Evolutionary conservation across 2,113 vertebrate species (phyloP), one percentile per base, ranked within the genome.

Genomic region (Calyptommatus sinebrachiatus): DNA sequence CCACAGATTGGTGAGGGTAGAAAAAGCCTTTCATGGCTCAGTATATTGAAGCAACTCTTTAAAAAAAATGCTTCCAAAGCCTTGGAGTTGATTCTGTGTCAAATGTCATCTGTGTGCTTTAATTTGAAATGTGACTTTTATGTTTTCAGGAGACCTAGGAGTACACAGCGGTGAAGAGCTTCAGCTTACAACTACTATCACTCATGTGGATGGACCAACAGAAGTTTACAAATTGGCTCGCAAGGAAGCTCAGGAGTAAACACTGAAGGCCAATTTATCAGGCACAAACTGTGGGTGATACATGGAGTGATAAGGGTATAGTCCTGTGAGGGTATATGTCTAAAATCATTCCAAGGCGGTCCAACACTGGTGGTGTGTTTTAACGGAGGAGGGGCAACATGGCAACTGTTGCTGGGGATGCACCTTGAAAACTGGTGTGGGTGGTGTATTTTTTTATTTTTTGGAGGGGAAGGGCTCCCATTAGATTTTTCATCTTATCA

Each of bases 151-250:
- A 28, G 95, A 95, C 82, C 90, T 96, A 9, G 96, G 95, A 7
- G 91, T 95, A 21, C 97, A 92, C 93, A 97, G 95, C 0, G 97
- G 96, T 1, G 98, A 99, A 71, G 98, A 99, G 88, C 95, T 96
- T 24, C 97, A 99, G 91, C 95, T 99, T 81, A 99, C 98, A 76
- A 99, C 98, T 78, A 99, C 98, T 24, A 97, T 99, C 93, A 98
- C 98, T 45, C 97, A 98, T 0, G 96, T 95, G 57, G 98, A 98
- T 0, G 97, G 97, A 18, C 98, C 97, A 16, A 99, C 97, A 0
- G 96, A 99, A 92, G 93, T 99, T 80, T 99, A 99, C 89, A 98
- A 96, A 93, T 90, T 99, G 94, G 94, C 95, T 5, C 97, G 98
- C 85, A 99, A 99, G 92, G 96, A 96, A 85, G 96, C 98, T 77